Percentiles rank a stretch among this genome's conserved stretches.
These are phyloP conservation scores for Tortrix viridana DNA, from an alignment of 2,888 invertebrate species.

Conservation along the genomic window DNA sequence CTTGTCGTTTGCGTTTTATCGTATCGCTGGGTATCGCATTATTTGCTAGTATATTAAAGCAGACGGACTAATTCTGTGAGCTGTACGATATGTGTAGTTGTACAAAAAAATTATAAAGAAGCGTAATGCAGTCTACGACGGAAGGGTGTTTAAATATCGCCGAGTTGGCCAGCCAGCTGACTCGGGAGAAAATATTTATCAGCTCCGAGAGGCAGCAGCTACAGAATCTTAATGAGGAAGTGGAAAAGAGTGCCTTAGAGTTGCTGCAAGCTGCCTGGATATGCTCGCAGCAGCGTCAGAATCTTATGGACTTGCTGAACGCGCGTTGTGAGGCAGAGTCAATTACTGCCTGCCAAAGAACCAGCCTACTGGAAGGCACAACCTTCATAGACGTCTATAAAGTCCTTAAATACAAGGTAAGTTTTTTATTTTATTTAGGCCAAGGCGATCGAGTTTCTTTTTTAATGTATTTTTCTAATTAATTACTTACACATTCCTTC, in stretches of 20 bases:
- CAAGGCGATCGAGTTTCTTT: background rate
- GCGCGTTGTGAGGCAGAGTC: slow-evolving; percentile 91
- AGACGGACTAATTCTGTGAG: slow-evolving; percentile 14
- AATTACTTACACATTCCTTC: background rate
- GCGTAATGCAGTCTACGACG: slow-evolving; percentile 78
- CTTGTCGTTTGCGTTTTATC: slow-evolving; percentile 39
- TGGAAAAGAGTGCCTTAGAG: slow-evolving; percentile 83
- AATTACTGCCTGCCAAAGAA: slow-evolving; percentile 89
- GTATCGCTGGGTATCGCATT: slow-evolving; percentile 23
- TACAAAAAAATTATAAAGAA: slow-evolving; percentile 47
- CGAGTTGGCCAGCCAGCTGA: slow-evolving; percentile 85
- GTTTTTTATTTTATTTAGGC: slow-evolving; percentile 38
- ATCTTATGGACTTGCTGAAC: slow-evolving; percentile 89
- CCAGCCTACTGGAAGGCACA: slow-evolving; percentile 72
- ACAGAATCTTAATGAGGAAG: slow-evolving; percentile 89
- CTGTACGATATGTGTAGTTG: slow-evolving; percentile 53
- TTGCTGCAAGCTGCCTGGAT: slow-evolving; percentile 92
- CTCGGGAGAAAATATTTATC: slow-evolving; percentile 94
- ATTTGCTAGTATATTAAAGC: slow-evolving; percentile 33
- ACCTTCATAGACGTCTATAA: slow-evolving; percentile 93
- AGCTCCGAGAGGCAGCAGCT: slow-evolving; percentile 93
- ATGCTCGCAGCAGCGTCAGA: slow-evolving; percentile 93
- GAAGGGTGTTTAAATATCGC: slow-evolving; percentile 80
- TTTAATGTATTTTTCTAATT: too few relatives aligned
- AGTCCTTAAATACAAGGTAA: slow-evolving; percentile 92